Conservation (phyloP, 2,888 invertebrate genomes). For the Tetramorium bicarinatum region DNA sequence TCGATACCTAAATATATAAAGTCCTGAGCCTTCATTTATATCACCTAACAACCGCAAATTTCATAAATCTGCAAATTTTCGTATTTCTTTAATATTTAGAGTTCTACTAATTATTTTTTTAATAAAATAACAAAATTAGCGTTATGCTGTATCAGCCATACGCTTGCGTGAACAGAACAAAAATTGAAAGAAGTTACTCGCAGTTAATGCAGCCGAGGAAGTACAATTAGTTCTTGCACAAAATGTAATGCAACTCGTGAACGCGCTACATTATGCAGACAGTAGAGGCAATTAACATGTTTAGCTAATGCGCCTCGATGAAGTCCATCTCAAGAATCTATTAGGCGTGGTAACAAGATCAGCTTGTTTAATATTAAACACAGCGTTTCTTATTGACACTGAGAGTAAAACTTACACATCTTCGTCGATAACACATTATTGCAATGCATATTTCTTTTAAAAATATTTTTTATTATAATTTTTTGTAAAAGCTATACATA, state of each 20-base stretch:
- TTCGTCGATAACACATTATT: neutral
- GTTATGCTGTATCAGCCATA: constrained; percentile 33
- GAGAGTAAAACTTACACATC: constrained; percentile 71
- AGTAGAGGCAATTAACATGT: constrained; percentile 37
- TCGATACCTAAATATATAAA: neutral
- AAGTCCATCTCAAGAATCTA: constrained; percentile 18
- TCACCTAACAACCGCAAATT: neutral
- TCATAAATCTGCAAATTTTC: neutral
- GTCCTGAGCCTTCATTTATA: neutral
- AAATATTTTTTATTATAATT: neutral
- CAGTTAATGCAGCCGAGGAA: constrained; percentile 57
- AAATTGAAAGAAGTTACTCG: constrained; percentile 59
- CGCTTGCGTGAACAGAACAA: constrained; percentile 35
- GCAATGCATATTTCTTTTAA: neutral
- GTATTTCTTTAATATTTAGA: neutral
- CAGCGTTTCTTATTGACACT: constrained; percentile 54
- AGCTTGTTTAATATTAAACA: constrained; percentile 51
- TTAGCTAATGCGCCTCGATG: constrained; percentile 34
- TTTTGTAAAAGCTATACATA: neutral
- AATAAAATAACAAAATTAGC: constrained; percentile 9
- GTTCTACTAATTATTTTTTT: neutral
- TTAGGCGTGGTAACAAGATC: constrained; percentile 52
- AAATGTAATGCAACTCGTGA: constrained; percentile 41
- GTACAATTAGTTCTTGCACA: constrained; percentile 56
- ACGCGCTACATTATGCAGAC: constrained; percentile 41